Evolutionary conservation across 2,113 vertebrate species (phyloP).

Genomic region (Vicugna pacos): DNA sequence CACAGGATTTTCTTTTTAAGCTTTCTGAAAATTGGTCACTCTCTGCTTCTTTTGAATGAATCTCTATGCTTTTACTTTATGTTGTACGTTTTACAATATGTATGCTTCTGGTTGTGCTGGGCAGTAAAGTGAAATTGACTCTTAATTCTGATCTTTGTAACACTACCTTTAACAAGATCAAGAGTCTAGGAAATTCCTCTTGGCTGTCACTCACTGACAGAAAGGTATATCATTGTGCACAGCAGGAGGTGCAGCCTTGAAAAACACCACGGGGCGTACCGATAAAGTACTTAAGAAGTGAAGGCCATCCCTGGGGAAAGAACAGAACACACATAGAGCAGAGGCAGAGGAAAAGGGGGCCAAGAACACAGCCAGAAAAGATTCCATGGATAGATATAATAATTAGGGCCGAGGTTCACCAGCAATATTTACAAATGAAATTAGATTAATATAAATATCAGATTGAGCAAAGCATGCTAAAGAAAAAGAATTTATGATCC

Average conservation of each 20-base stretch:
- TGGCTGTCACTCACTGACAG: constrained; percentile 60
- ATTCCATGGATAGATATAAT: neutral
- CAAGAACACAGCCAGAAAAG: neutral
- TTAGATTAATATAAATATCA: neutral
- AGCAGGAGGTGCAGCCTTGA: constrained; percentile 7
- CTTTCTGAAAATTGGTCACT: neutral
- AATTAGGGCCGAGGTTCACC: neutral
- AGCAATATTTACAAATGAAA: neutral
- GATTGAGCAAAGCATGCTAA: neutral
- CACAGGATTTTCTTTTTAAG: neutral
- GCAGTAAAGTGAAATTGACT: constrained; percentile 66
- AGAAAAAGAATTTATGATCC: neutral
- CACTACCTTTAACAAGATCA: constrained; percentile 63
- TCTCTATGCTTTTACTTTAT: neutral
- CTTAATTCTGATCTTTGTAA: constrained; percentile 71
- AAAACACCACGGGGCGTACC: neutral
- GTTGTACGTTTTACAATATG: neutral
- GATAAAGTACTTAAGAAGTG: neutral
- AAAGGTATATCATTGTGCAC: constrained; percentile 50
- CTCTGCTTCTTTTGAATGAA: constrained; percentile 37
- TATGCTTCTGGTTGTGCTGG: constrained; percentile 39
- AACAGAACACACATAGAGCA: neutral
- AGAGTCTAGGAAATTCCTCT: constrained; percentile 53
- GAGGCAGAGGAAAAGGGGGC: neutral
- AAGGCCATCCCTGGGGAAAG: neutral